phyloP scores from a whole-genome alignment of 2,888 invertebrate genomes.

The Strigamia crassipes region DNA sequence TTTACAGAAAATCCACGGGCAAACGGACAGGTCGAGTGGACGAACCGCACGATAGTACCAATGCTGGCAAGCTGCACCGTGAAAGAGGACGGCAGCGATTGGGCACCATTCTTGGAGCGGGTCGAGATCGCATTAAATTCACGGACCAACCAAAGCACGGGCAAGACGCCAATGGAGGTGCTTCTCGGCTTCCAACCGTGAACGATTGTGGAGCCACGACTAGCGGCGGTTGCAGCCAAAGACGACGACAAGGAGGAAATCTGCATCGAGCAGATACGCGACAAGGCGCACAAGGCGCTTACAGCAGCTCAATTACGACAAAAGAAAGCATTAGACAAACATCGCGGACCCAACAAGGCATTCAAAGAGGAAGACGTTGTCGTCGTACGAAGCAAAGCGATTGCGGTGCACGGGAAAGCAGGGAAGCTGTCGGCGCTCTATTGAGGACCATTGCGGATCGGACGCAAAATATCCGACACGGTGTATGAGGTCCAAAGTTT shows the following conservation, averaged over 20 bases:
- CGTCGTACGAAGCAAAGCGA: background rate
- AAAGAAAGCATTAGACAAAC: background rate
- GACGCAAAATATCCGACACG: background rate
- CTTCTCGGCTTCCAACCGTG: slow-evolving; percentile 32
- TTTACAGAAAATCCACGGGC: too few species aligned
- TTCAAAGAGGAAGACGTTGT: background rate
- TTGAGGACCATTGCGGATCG: background rate
- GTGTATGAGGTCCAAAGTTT: background rate
- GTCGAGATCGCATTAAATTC: background rate
- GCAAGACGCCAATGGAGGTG: slow-evolving; percentile 45
- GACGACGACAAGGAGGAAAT: background rate
- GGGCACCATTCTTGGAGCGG: background rate
- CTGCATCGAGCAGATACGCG: background rate
- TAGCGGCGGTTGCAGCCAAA: background rate
- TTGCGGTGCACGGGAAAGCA: background rate
- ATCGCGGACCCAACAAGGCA: background rate
- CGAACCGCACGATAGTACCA: too few species aligned
- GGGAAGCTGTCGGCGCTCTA: background rate
- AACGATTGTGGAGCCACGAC: too few species aligned
- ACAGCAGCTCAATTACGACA: background rate
- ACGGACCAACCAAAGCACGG: slow-evolving; percentile 24
- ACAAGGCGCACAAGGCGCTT: background rate
- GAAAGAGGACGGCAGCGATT: background rate
- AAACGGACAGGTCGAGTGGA: too few species aligned
- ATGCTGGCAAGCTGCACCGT: too few species aligned